Evolutionary conservation across 2,797 vertebrate species (phyloP).

Genomic region (Lophotriccus pileatus): DNA sequence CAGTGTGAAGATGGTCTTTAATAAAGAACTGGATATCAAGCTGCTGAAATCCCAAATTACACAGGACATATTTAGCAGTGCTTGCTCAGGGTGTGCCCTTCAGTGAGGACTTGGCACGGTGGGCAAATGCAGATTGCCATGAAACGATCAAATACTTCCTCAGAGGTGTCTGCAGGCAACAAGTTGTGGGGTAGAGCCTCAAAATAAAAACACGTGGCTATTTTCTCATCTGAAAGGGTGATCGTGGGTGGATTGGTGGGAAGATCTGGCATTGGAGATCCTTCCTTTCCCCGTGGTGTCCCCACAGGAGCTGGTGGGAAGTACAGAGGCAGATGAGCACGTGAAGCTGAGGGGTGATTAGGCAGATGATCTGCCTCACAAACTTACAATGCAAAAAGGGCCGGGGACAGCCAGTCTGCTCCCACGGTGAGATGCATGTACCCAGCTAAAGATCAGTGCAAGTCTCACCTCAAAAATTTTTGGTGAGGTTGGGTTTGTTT

Average conservation of each 20-base stretch:
- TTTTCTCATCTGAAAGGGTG: neutral
- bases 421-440: neutral
- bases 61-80: fast-evolving
- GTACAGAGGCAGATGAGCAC: neutral
- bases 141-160: neutral
- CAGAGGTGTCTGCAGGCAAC: neutral
- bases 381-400: neutral
- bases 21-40: neutral
- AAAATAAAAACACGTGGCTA: neutral
- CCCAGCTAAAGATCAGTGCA: neutral
- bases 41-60: neutral
- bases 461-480: neutral
- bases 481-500: neutral
- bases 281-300: neutral
- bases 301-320: neutral
- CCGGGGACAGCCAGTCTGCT: neutral
- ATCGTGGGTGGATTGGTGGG: neutral
- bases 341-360: neutral
- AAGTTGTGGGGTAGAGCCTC: neutral
- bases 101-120: neutral
- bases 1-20: neutral
- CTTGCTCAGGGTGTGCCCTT: neutral
- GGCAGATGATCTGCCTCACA: neutral
- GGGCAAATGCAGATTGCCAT: neutral
- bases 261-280: neutral